A percentile compares a stretch with the other conserved stretches of the same genome.
Conservation (phyloP, 2,888 invertebrate species). For the Chromoteleia sp. region DNA sequence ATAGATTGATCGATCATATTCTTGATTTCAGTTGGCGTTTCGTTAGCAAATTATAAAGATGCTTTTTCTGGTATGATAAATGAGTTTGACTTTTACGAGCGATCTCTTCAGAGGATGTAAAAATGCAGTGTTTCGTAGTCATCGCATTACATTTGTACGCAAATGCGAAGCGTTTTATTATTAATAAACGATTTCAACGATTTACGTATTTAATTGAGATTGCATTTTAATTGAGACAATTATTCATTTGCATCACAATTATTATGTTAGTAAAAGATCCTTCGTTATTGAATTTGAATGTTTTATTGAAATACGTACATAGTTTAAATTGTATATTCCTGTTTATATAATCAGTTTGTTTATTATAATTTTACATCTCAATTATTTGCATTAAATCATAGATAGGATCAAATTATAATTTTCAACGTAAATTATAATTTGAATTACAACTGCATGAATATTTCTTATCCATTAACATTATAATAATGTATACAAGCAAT, state of each 20-base stretch:
- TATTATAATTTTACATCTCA: not conserved
- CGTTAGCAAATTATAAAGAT: conserved; percentile 52
- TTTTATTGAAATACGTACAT: not conserved
- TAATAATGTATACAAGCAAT: too few species aligned
- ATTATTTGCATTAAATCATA: not conserved
- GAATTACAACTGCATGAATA: too few species aligned
- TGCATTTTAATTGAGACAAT: not conserved
- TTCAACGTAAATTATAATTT: too few species aligned
- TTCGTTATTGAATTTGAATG: not conserved
- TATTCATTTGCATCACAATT: not conserved
- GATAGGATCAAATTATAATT: not conserved
- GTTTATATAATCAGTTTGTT: not conserved
- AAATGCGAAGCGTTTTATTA: conserved; percentile 7
- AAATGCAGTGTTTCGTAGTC: conserved; percentile 9
- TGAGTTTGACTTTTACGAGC: conserved; percentile 39
- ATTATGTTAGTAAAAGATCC: not conserved
- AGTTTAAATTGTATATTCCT: not conserved
- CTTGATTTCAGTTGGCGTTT: conserved; percentile 44
- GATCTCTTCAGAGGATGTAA: conserved; percentile 1
- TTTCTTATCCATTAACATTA: too few species aligned
- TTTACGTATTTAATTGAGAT: not conserved
- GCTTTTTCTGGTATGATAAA: conserved; percentile 53
- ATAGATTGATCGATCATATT: conserved; percentile 51
- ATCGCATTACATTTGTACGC: conserved; percentile 10
- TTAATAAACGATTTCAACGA: not conserved